Percentiles rank a stretch among this genome's conserved stretches.
phyloP scores from a whole-genome alignment of 2,888 invertebrate species.

The Pomacea canaliculata region DNA sequence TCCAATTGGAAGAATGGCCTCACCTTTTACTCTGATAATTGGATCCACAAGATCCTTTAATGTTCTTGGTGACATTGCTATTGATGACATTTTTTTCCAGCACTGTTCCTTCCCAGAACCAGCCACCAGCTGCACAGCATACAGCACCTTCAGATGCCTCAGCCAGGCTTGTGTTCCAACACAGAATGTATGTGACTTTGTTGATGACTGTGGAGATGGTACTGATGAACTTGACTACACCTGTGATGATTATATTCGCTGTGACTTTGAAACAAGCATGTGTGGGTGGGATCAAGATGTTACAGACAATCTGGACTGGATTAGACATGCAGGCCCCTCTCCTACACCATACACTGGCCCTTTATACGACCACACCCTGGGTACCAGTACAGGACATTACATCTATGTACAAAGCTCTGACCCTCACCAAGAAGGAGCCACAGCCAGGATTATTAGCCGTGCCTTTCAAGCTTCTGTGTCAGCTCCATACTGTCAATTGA shows the following conservation, averaged over 20 bases:
- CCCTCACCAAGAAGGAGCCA: conserved; percentile 49
- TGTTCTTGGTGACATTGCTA: conserved; percentile 52
- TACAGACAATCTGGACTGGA: conserved; percentile 66
- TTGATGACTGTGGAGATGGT: conserved; percentile 64
- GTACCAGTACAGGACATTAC: conserved; percentile 53
- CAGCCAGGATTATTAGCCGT: conserved; percentile 62
- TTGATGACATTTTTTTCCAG: conserved; percentile 59
- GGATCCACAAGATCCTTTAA: conserved; percentile 46
- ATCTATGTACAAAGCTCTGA: conserved; percentile 57
- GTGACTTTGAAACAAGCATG: conserved; percentile 56
- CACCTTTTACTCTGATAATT: conserved; percentile 49
- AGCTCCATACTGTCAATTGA: conserved; percentile 46
- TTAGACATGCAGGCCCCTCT: conserved; percentile 51
- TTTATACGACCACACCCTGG: conserved; percentile 59
- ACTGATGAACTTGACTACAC: conserved; percentile 53
- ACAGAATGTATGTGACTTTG: conserved; percentile 55
- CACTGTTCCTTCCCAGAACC: conserved; percentile 49
- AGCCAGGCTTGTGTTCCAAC: conserved; percentile 54
- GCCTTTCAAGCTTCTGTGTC: conserved; percentile 37
- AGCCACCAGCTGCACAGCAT: conserved; percentile 34
- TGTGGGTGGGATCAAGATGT: conserved; percentile 55
- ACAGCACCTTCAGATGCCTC: conserved; percentile 47
- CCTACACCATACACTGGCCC: conserved; percentile 60
- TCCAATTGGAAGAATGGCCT: conserved; percentile 49
- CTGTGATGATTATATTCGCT: conserved; percentile 41